A percentile compares a stretch with the other conserved stretches of the same genome.
These are phyloP conservation scores for Pituophis catenifer DNA, from an alignment of 2,113 vertebrate species.

Conservation along the genomic window DNA sequence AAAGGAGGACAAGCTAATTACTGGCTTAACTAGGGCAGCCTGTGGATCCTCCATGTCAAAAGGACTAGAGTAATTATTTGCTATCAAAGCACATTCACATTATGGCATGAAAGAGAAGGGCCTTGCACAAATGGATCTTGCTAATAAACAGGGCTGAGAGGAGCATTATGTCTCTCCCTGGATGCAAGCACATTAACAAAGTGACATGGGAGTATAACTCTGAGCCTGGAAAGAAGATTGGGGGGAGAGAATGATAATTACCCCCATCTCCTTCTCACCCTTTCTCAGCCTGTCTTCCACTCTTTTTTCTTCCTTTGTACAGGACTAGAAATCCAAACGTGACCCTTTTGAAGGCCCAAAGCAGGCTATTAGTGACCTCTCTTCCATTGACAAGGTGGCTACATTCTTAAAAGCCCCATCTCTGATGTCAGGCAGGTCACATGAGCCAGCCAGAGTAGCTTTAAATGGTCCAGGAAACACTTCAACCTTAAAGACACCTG, in stretches of 20 bases:
- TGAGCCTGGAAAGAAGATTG: constrained; percentile 67
- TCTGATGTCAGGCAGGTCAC: constrained; percentile 81
- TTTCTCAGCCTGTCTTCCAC: constrained; percentile 54
- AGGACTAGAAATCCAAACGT: constrained; percentile 68
- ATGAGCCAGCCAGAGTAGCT: constrained; percentile 67
- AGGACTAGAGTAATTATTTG: constrained; percentile 97
- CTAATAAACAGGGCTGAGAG: constrained; percentile 92
- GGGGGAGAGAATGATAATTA: constrained; percentile 80
- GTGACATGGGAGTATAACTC: constrained; percentile 89
- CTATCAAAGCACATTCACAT: constrained; percentile 99
- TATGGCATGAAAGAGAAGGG: constrained; percentile 89
- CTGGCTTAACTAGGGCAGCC: constrained; percentile 98
- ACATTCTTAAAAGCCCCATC: constrained; percentile 79
- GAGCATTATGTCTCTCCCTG: constrained; percentile 86
- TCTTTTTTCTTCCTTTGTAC: constrained; percentile 78
- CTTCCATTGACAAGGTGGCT: constrained; percentile 81
- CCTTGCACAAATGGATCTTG: constrained; percentile 90
- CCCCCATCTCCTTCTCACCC: constrained; percentile 68
- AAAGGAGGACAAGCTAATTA: constrained; percentile 98
- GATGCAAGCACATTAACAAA: constrained; percentile 83
- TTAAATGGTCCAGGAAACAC: constrained; percentile 82
- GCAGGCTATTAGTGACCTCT: constrained; percentile 91
- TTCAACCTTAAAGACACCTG: constrained; percentile 90
- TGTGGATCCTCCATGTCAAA: constrained; percentile 97
- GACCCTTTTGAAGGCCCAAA: constrained; percentile 79